Evolutionary conservation across 2,797 vertebrate genomes (phyloP), one percentile per base, ranked within the genome.

Genomic region (Sparidentex hasta): DNA sequence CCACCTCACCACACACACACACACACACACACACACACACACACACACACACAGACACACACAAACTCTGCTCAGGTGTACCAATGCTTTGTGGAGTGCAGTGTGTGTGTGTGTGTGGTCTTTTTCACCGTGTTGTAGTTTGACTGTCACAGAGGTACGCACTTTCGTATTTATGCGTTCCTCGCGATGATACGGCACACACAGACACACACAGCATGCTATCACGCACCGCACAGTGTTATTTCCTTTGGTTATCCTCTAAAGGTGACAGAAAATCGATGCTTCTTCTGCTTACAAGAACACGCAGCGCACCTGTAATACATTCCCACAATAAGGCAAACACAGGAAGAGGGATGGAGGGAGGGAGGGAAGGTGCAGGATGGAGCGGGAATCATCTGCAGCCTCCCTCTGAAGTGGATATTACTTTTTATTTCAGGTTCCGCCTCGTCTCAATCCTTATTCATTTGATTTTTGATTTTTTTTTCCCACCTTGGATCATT

Each of bases 191-290:
- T 43, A 27, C 11, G 25, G 58, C 61, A 51, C 57, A 64, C 62
- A 59, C 3, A 50, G 17, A 69, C 67, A 72, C 54, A 63, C 63
- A 38, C 72, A 50, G 38, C 80, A 78, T 77, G 44, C 52, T 44
- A 74, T 86, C 79, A 77, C 14, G 47, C 68, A 59, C 38, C n/a
- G 0, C 65, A 51, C 80, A 75, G 64, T 27, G 62, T 87, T 87
- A 80, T 80, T 83, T 92, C 64, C 86, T 87, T 90, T 86, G 81
- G 83, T 90, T 90, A 92, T 89, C 87, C 72, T 90, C 76, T 73
- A 67, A 86, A 87, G 87, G 81, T 20, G 74, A 89, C 88, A 87
- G 83, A 80, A 90, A 93, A 94, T 92, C 87, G 0, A 94, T 93
- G 81, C 65, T 81, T 81, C 80, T 81, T 51, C 78, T 91, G 80